Evolutionary conservation across 2,113 vertebrate genomes (phyloP).

Genomic region (Abramis brama): DNA sequence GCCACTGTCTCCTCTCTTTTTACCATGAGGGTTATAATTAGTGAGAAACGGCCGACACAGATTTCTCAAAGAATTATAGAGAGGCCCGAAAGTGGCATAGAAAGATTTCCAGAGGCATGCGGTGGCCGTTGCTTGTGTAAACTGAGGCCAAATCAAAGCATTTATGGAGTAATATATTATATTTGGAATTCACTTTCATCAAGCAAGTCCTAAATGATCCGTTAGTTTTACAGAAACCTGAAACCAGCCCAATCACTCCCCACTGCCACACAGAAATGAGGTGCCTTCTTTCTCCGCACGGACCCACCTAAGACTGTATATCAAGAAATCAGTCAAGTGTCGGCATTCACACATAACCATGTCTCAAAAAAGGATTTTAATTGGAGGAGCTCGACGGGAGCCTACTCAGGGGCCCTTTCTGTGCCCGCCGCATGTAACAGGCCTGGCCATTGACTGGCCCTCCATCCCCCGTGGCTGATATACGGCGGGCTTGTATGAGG

Average conservation of each 20-base stretch:
- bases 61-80: constrained; percentile 28
- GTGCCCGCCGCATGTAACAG: constrained; percentile 66
- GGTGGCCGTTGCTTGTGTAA: constrained; percentile 21
- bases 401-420: constrained; percentile 76
- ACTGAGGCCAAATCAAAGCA: constrained; percentile 43
- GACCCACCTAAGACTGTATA: constrained; percentile 65
- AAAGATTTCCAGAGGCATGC: constrained; percentile 36
- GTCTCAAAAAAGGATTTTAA: constrained; percentile 76
- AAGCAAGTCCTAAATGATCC: constrained; percentile 37
- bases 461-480: constrained; percentile 58
- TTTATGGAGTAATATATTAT: constrained; percentile 46
- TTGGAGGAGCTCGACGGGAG: constrained; percentile 77
- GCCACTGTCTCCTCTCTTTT: constrained; percentile 19
- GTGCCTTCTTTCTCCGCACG: constrained; percentile 33
- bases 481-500: constrained; percentile 41
- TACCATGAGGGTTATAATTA: constrained; percentile 16
- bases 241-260: constrained; percentile 34
- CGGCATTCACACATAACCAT: constrained; percentile 72
- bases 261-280: constrained; percentile 40
- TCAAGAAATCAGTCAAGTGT: constrained; percentile 72
- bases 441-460: constrained; percentile 66
- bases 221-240: constrained; percentile 43
- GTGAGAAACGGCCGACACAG: not conserved
- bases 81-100: not conserved
- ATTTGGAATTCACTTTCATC: constrained; percentile 37